These are phyloP conservation scores for Ophion slaviceki DNA, from an alignment of 2,888 invertebrate genomes.

Conservation along the genomic window DNA sequence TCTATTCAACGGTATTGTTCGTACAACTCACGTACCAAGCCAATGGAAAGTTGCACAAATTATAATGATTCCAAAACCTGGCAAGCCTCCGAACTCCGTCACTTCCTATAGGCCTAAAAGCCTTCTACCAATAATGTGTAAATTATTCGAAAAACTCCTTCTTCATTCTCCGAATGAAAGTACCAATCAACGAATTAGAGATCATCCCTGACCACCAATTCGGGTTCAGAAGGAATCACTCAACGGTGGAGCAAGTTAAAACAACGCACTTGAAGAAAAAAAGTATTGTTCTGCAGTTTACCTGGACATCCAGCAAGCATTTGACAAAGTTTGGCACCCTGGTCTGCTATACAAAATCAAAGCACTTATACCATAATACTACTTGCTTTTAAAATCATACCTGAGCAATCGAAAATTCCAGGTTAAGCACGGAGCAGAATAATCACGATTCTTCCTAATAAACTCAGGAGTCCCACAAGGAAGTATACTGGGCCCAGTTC, in stretches of 20 bases:
- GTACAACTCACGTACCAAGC: slow-evolving; percentile 67
- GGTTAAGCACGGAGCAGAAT: slow-evolving; percentile 17
- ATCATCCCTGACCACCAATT: slow-evolving; percentile 35
- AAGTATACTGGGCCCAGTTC: slow-evolving; percentile 57
- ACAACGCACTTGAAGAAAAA: slow-evolving; percentile 65
- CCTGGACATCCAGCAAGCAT: slow-evolving; percentile 68
- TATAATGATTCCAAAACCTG: slow-evolving; percentile 68
- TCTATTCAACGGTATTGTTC: slow-evolving; percentile 71
- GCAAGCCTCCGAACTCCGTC: slow-evolving; percentile 54
- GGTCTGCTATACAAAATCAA: slow-evolving; percentile 67
- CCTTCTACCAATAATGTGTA: not conserved
- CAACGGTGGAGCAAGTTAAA: slow-evolving; percentile 64
- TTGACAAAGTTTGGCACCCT: slow-evolving; percentile 66
- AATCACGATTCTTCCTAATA: slow-evolving; percentile 2
- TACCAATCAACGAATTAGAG: not conserved
- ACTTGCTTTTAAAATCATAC: slow-evolving; percentile 39
- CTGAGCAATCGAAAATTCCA: slow-evolving; percentile 24
- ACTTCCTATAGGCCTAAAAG: slow-evolving; percentile 26
- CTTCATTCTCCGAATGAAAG: slow-evolving; percentile 27
- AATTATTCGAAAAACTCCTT: slow-evolving; percentile 19
- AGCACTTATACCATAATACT: slow-evolving; percentile 56
- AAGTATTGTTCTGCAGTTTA: slow-evolving; percentile 65
- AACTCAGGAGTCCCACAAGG: slow-evolving; percentile 5
- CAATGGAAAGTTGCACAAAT: slow-evolving; percentile 69
- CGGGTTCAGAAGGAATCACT: slow-evolving; percentile 8